These are phyloP conservation scores for Amphiprion ocellaris DNA, from an alignment of 2,113 vertebrate genomes.

Conservation along the genomic window DNA sequence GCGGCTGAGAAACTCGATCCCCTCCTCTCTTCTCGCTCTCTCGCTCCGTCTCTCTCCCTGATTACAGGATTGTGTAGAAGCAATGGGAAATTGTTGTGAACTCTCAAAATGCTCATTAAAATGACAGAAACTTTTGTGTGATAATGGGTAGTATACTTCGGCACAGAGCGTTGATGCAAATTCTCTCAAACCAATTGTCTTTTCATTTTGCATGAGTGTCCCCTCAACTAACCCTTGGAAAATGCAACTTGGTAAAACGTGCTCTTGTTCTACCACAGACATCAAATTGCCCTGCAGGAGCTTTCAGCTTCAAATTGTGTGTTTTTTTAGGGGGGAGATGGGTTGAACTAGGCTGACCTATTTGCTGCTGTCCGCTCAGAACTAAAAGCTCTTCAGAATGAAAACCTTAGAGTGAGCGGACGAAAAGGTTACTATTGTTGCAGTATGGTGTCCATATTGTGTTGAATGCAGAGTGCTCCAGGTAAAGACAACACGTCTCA, in stretches of 20 bases:
- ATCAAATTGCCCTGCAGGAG: background rate
- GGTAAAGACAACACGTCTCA: slow-evolving; percentile 63
- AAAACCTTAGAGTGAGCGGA: slow-evolving; percentile 16
- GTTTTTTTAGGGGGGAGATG: background rate
- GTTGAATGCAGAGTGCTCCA: slow-evolving; percentile 29
- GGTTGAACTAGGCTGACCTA: slow-evolving; percentile 15
- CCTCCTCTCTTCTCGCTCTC: slow-evolving; percentile 30
- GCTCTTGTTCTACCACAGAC: background rate
- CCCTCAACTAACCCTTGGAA: background rate
- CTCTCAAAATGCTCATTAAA: slow-evolving; percentile 22
- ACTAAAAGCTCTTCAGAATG: background rate
- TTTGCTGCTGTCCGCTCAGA: slow-evolving; percentile 8
- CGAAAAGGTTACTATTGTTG: slow-evolving; percentile 45
- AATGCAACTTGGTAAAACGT: background rate
- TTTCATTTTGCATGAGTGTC: background rate
- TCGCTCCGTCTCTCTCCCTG: slow-evolving; percentile 36
- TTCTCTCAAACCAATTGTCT: background rate
- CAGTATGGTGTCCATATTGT: slow-evolving; percentile 36
- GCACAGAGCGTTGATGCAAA: background rate
- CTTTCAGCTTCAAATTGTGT: slow-evolving; percentile 27
- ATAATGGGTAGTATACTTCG: background rate
- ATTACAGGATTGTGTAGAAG: slow-evolving; percentile 52
- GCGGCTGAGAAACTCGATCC: slow-evolving; percentile 75
- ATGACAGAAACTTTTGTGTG: background rate
- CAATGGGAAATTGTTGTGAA: slow-evolving; percentile 35